Percentiles rank a stretch among this genome's conserved stretches.
Evolutionary conservation across 1,140 invertebrate genomes (phyloP).

Genomic region (Ptiloglossa arizonensis): DNA sequence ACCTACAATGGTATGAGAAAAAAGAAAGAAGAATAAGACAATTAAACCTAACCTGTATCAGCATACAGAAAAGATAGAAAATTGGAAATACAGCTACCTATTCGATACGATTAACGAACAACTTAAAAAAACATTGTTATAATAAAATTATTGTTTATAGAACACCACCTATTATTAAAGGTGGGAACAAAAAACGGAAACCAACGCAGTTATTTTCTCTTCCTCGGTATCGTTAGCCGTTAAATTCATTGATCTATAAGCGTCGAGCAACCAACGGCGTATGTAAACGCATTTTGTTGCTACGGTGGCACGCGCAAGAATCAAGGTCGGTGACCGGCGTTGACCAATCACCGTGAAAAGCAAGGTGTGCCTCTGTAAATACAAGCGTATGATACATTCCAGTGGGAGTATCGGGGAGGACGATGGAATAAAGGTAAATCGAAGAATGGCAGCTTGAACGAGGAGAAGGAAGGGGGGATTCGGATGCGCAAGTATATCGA

Average conservation of each 20-base stretch:
- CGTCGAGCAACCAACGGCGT: neutral
- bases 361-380: conserved; percentile 43
- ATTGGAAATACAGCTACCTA: too few species aligned
- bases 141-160: too few species aligned
- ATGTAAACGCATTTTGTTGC: conserved; percentile 16
- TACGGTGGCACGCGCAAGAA: conserved; percentile 21
- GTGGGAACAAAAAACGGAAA: neutral
- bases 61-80: too few species aligned
- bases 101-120: too few species aligned
- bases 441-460: neutral
- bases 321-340: conserved; percentile 69
- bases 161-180: too few species aligned
- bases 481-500: neutral
- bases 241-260: neutral
- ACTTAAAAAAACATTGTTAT: too few species aligned
- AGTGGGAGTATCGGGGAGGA: conserved; percentile 18
- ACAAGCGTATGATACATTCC: conserved; percentile 28
- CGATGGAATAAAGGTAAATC: neutral
- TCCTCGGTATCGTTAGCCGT: neutral
- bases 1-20: too few species aligned
- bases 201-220: neutral
- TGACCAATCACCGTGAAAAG: conserved; percentile 64
- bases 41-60: too few species aligned
- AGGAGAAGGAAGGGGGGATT: too few species aligned
- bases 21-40: too few species aligned